Conservation (phyloP, 2,113 vertebrate species). For the Megalops atlanticus region DNA sequence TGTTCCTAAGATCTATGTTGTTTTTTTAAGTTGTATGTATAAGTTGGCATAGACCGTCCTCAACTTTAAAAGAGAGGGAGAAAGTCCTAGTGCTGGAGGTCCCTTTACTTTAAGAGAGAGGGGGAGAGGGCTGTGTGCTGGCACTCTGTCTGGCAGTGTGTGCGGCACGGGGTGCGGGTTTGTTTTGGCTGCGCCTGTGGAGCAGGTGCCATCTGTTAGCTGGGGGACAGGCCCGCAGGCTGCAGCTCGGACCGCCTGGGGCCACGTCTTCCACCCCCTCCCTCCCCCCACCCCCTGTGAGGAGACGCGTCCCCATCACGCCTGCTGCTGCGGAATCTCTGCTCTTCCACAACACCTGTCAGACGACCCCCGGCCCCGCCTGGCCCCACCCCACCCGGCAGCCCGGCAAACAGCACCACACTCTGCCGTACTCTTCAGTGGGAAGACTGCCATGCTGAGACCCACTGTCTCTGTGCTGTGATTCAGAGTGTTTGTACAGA, state of each 20-base stretch:
- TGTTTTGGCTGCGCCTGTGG: slow-evolving; percentile 55
- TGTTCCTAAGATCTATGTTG: no score
- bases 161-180: slow-evolving; percentile 36
- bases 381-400: no score
- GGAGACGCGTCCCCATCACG: no score
- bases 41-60: no score
- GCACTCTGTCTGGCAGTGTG: slow-evolving; percentile 19
- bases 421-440: background rate
- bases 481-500: slow-evolving; percentile 5
- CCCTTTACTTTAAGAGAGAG: no score
- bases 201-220: slow-evolving; percentile 60
- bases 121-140: background rate
- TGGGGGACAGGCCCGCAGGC: slow-evolving; percentile 51
- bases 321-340: background rate
- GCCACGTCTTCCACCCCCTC: slow-evolving; percentile 31
- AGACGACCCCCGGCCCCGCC: slow-evolving; percentile 6
- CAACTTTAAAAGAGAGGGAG: no score
- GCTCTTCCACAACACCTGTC: slow-evolving; percentile 16
- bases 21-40: no score
- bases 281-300: no score
- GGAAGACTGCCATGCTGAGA: slow-evolving; percentile 2
- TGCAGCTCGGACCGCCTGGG: slow-evolving; percentile 35
- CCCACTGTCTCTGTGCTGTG: background rate
- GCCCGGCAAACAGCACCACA: slow-evolving; percentile 29
- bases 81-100: no score